These are phyloP conservation scores for Lasiurus borealis DNA, from an alignment of 2,113 vertebrate genomes.

Conservation along the genomic window DNA sequence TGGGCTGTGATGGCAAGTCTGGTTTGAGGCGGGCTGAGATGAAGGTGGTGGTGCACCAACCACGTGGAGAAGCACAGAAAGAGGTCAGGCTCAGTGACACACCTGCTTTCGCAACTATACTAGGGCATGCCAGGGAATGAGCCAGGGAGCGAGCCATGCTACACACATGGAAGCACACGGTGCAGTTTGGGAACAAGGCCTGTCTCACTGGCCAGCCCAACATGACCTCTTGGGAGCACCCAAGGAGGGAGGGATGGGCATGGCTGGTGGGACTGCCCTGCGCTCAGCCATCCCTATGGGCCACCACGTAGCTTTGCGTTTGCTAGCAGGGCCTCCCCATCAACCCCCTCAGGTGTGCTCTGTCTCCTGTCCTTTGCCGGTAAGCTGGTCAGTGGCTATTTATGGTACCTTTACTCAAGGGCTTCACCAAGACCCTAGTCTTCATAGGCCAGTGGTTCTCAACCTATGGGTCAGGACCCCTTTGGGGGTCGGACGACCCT, in stretches of 20 bases:
- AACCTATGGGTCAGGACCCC: too few relatives aligned
- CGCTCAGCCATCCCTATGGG: neutral
- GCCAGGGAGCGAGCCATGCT: neutral
- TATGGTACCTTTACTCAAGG: fast-evolving
- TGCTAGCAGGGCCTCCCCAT: neutral
- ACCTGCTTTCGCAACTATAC: neutral
- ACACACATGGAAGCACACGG: fast-evolving
- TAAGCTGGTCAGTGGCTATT: too few relatives aligned
- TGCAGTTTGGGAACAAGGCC: neutral
- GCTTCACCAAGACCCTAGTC: neutral
- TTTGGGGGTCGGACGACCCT: too few relatives aligned
- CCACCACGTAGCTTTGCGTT: neutral
- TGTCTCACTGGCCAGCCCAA: neutral
- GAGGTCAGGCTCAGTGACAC: neutral
- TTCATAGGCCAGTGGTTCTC: neutral
- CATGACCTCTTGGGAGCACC: fast-evolving
- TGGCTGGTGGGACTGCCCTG: neutral
- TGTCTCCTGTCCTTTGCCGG: too few relatives aligned
- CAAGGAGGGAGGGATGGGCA: fast-evolving
- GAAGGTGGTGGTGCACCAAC: neutral
- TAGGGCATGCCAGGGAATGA: neutral
- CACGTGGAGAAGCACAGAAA: neutral
- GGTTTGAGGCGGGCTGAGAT: neutral
- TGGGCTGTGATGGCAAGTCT: neutral
- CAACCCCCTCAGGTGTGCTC: neutral